Evolutionary conservation across 2,797 vertebrate genomes (phyloP).

Genomic region (Pelodytes ibericus): DNA sequence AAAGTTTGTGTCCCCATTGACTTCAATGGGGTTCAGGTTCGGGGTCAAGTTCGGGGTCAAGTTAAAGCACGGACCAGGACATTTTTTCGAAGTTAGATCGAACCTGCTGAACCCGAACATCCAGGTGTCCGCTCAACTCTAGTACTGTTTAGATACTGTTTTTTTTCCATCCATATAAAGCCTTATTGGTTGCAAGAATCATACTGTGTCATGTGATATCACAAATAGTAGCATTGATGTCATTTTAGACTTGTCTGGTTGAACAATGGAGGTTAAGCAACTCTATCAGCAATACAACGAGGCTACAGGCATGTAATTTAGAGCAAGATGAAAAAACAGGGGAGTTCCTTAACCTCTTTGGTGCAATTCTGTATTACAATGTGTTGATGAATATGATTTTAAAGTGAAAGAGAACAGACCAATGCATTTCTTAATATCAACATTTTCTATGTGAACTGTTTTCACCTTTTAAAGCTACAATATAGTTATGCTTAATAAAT

Average conservation of each 20-base stretch:
- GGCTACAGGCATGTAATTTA: conserved; percentile 20
- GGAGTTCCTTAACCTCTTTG: conserved; percentile 34
- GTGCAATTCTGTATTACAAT: conserved; percentile 24
- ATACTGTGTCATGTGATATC: conserved; percentile 1
- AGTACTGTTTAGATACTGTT: too few species aligned
- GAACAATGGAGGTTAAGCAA: conserved; percentile 26
- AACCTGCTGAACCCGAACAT: too few species aligned
- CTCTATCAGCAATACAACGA: conserved; percentile 34
- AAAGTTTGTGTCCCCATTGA: too few species aligned
- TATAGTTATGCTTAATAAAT: too few species aligned
- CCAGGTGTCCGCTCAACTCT: too few species aligned
- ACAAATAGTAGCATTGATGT: not conserved
- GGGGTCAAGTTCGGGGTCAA: too few species aligned
- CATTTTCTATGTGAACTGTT: conserved; percentile 13
- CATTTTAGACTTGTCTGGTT: not conserved
- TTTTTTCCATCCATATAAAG: too few species aligned
- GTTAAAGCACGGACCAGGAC: too few species aligned
- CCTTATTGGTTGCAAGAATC: not conserved
- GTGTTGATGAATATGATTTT: conserved; percentile 34
- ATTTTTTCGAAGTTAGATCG: too few species aligned
- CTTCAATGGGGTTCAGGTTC: too few species aligned
- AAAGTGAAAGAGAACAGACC: conserved; percentile 26
- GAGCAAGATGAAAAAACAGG: conserved; percentile 19
- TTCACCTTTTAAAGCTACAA: conserved; percentile 9
- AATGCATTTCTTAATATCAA: conserved; percentile 18